Base-by-base conservation (phyloP, 2,888 invertebrate genomes). In the Adelognathus sp. region DNA sequence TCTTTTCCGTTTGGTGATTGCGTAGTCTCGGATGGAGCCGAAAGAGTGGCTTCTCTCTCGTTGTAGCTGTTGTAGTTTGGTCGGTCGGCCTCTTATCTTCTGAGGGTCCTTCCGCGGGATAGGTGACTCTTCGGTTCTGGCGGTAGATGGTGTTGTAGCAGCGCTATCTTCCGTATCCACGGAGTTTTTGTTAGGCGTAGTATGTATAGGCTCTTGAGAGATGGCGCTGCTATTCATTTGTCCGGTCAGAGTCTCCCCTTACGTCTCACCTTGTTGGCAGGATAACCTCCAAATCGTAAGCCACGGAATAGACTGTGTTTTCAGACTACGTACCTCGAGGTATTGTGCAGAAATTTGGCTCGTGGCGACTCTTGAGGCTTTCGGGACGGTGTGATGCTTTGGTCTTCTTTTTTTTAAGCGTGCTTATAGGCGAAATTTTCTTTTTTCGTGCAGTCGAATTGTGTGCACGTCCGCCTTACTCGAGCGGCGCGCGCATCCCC, bases 231-330 rank as follows among this genome's bases (percentile, higher is more conserved):
- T 11, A 16, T 14, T 7, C 46, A 21, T 7, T 29, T 29, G 27
- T 0, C 5, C 11, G 24, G 24, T 41, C n/a, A n/a, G 1, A 16
- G 46, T 24, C 44, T 27, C 27, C 21, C 29, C 41, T 61, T 44
- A 3, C n/a, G 41, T 21, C 56, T 31, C 7, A n/a, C 16, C 14
- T 21, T 21, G 6, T 24, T 21, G 9, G 95, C 87, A 95, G 95
- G n/a, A 93, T 92, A 16, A 93, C 93, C 5, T 95, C 46, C 6
- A 46, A 46, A 18, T 95, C 88, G 95, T 95, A 2, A 89, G 31
- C 31, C 3, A 31, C 31, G 4, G 31, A 7, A 31, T 31, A 3
- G 7, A 5, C 7, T 3, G 7, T 5, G 3, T 31, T 31, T 31
- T 7, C 7, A 5, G 31, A 5, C 31, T 5, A 7, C 31, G 31